phyloP scores from a whole-genome alignment of 2,797 vertebrate genomes.

The Pogoniulus pusillus region DNA sequence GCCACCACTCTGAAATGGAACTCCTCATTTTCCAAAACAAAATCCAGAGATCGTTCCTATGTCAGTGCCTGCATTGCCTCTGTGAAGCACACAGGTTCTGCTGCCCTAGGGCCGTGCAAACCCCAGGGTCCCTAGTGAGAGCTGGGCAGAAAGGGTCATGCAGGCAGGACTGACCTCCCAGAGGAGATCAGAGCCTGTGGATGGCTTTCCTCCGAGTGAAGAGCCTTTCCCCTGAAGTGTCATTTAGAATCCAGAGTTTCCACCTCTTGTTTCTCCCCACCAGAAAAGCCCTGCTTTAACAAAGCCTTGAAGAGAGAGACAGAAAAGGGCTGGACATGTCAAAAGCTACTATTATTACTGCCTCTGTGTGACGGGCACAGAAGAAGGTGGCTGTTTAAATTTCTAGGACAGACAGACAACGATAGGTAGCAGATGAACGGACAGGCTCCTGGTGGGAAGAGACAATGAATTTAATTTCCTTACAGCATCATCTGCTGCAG shows the following conservation, averaged over 20 bases:
- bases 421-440: constrained; percentile 46
- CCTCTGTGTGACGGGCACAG: neutral
- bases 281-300: neutral
- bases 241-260: neutral
- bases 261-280: neutral
- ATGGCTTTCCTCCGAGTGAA: neutral
- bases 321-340: neutral
- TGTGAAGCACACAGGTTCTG: neutral
- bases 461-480: constrained; percentile 55
- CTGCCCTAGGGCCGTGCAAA: neutral
- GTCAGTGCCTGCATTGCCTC: neutral
- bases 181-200: neutral
- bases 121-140: neutral
- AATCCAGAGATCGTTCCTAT: accelerated
- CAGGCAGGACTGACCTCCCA: neutral
- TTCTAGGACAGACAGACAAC: constrained; percentile 53
- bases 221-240: neutral
- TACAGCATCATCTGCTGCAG: constrained; percentile 41
- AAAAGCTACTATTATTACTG: constrained; percentile 28
- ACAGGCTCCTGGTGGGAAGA: constrained; percentile 39
- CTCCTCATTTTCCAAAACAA: neutral
- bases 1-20: neutral
- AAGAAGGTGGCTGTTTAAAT: constrained; percentile 22
- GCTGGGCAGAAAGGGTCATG: neutral
- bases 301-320: neutral